Percentiles rank a stretch among this genome's conserved stretches.
phyloP scores from a whole-genome alignment of 2,888 invertebrate species.

The Agriopis marginaria region DNA sequence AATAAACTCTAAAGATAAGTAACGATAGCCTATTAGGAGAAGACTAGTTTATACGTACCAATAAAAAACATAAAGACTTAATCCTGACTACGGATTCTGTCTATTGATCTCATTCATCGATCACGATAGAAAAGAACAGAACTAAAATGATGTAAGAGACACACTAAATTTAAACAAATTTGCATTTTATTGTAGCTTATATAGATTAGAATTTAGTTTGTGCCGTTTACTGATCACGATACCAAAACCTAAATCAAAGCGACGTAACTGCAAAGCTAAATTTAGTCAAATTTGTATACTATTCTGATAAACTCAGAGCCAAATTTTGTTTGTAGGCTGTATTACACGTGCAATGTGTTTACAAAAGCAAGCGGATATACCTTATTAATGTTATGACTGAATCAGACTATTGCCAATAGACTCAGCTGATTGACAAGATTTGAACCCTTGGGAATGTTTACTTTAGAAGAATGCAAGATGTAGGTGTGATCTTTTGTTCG shows the following conservation, averaged over 20 bases:
- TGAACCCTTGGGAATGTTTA: slow-evolving; percentile 45
- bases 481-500: background rate
- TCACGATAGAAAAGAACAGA: slow-evolving; percentile 54
- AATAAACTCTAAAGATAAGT: slow-evolving; percentile 37
- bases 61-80: slow-evolving; percentile 50
- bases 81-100: slow-evolving; percentile 66
- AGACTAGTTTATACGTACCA: slow-evolving; percentile 31
- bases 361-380: slow-evolving; percentile 80
- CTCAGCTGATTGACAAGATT: slow-evolving; percentile 57
- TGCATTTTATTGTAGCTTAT: slow-evolving; percentile 24
- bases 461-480: slow-evolving; percentile 29
- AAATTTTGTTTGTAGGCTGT: slow-evolving; percentile 39
- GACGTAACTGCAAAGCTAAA: slow-evolving; percentile 3
- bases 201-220: slow-evolving; percentile 48
- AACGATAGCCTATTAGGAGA: slow-evolving; percentile 24
- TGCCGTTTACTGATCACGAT: background rate
- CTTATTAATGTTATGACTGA: slow-evolving; percentile 79
- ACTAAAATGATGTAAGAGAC: slow-evolving; percentile 37
- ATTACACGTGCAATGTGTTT: slow-evolving; percentile 73
- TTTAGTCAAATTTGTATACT: slow-evolving; percentile 1
- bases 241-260: background rate
- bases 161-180: slow-evolving; percentile 17
- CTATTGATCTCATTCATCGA: slow-evolving; percentile 76
- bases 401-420: slow-evolving; percentile 78
- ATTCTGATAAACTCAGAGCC: slow-evolving; percentile 41